These are phyloP conservation scores for Augiades crinisus DNA, from an alignment of 2,888 invertebrate genomes.

Conservation along the genomic window DNA sequence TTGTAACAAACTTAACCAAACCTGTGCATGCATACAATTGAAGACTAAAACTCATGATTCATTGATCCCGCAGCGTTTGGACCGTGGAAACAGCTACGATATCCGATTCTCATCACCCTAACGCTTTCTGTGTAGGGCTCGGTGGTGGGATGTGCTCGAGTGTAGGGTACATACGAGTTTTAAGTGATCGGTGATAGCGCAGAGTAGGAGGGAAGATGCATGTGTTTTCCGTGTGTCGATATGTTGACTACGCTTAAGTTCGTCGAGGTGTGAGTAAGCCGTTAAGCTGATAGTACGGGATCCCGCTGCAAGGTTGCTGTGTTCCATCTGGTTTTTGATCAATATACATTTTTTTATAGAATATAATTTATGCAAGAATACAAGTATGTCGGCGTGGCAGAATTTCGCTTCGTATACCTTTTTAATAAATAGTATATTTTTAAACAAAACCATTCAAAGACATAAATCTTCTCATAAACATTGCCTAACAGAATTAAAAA, in stretches of 20 bases:
- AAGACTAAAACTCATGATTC: slow-evolving; percentile 29
- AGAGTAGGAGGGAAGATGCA: slow-evolving; percentile 45
- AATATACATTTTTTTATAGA: too few relatives aligned
- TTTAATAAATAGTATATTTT: too few relatives aligned
- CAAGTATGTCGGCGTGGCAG: too few relatives aligned
- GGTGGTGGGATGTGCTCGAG: slow-evolving; percentile 63
- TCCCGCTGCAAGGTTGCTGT: too few relatives aligned
- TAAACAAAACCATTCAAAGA: too few relatives aligned
- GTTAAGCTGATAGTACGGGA: too few relatives aligned
- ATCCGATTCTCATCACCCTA: slow-evolving; percentile 33
- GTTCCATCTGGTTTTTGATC: too few relatives aligned
- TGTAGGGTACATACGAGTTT: too few relatives aligned
- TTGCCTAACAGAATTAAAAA: too few relatives aligned
- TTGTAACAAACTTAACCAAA: slow-evolving; percentile 64
- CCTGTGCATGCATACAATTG: slow-evolving; percentile 57
- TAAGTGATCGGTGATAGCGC: slow-evolving; percentile 16
- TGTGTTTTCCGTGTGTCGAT: slow-evolving; percentile 47
- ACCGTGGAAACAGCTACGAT: slow-evolving; percentile 24
- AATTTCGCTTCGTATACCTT: too few relatives aligned
- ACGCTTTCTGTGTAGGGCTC: slow-evolving; percentile 47
- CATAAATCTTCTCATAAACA: too few relatives aligned
- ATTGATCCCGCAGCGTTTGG: slow-evolving; percentile 24
- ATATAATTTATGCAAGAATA: too few relatives aligned
- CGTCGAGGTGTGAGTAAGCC: slow-evolving; percentile 39
- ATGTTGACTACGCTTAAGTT: slow-evolving; percentile 29